Evolutionary conservation across 2,113 vertebrate species (phyloP).

Genomic region (Tonatia bakeri): DNA sequence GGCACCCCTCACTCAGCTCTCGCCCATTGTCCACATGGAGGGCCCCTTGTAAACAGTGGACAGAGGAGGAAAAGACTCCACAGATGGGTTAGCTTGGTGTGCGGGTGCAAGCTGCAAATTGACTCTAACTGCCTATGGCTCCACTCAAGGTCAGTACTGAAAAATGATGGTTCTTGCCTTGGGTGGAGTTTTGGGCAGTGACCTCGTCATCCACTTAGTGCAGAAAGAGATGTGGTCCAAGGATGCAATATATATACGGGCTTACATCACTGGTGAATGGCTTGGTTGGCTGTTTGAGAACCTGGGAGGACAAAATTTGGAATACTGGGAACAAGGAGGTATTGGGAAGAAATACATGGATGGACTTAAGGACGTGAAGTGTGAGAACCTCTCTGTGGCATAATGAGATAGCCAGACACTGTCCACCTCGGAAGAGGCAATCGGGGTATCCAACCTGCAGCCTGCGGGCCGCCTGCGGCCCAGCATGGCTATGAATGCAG

Average conservation of each 20-base stretch:
- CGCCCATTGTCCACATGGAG: not conserved
- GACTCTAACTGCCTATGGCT: too few species aligned
- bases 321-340: not conserved
- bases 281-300: not conserved
- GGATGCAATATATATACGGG: not conserved
- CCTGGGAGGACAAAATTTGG: not conserved
- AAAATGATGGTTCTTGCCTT: not conserved
- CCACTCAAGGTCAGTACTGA: not conserved
- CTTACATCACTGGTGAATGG: not conserved
- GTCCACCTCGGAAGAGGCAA: not conserved
- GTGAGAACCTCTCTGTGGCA: not conserved
- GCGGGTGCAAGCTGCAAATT: accelerated
- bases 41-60: not conserved
- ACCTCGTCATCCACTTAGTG: not conserved
- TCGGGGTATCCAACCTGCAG: too few species aligned
- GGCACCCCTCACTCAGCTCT: not conserved
- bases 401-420: not conserved
- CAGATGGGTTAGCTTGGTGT: not conserved
- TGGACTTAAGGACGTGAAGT: not conserved
- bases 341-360: not conserved
- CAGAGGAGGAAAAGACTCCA: not conserved
- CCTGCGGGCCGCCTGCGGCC: too few species aligned
- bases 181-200: not conserved
- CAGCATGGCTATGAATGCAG: too few species aligned
- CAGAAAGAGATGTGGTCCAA: not conserved